Percentiles rank a stretch among this genome's conserved stretches.
Evolutionary conservation across 92 coral and sea anemone genomes (phyloP).

Genomic region (Micromussa lordhowensis): DNA sequence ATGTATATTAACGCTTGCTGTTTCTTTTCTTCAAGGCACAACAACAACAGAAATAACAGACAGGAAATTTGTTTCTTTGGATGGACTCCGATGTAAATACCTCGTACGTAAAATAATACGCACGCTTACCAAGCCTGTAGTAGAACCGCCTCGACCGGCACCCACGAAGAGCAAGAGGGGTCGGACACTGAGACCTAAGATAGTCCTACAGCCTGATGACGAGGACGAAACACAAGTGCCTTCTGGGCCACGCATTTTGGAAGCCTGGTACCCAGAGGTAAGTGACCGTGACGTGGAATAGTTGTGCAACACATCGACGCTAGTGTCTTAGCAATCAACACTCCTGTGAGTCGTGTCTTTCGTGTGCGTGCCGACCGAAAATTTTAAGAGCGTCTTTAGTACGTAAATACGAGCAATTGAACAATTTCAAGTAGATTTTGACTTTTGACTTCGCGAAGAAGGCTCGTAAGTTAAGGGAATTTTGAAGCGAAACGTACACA

Average conservation of each 20-base stretch:
- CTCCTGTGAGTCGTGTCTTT: too few species aligned
- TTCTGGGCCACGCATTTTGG: constrained; percentile 87
- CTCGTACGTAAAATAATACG: constrained; percentile 95
- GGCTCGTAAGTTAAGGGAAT: too few species aligned
- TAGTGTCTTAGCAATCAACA: neutral
- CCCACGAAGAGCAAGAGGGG: constrained; percentile 98
- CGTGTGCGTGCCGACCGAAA: too few species aligned
- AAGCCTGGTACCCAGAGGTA: constrained; percentile 99
- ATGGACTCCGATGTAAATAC: constrained; percentile 91
- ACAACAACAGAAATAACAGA: constrained; percentile 95
- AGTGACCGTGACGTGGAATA: neutral
- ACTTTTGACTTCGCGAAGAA: too few species aligned
- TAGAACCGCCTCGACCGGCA: constrained; percentile 76
- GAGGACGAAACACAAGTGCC: constrained; percentile 66
- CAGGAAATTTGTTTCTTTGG: constrained; percentile 86
- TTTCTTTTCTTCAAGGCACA: constrained; percentile 70
- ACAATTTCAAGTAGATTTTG: too few species aligned
- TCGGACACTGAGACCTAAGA: constrained; percentile 94
- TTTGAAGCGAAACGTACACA: too few species aligned
- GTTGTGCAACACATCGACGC: neutral
- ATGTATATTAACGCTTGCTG: neutral
- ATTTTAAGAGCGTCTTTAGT: too few species aligned
- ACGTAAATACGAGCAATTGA: too few species aligned
- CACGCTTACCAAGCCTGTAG: constrained; percentile 79
- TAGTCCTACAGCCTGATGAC: constrained; percentile 70